A percentile compares a stretch with the other conserved stretches of the same genome.
Conservation (phyloP, 2,888 invertebrate species). For the Sabellastarte sp. region DNA sequence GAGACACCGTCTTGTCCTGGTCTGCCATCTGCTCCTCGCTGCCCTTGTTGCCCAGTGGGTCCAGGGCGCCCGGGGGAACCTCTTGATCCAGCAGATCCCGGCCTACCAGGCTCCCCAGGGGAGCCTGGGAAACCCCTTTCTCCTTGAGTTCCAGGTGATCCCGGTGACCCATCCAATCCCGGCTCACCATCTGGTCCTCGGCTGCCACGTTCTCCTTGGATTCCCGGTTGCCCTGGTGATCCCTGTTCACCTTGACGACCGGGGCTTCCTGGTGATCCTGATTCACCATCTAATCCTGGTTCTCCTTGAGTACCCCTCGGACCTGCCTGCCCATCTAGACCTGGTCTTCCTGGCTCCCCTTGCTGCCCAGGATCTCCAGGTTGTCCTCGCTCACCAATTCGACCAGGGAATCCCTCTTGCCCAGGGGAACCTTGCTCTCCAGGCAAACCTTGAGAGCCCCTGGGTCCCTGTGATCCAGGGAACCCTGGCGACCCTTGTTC, state of each 20-base stretch:
- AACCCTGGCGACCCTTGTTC: conserved; percentile 6
- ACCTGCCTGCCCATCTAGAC: conserved; percentile 2
- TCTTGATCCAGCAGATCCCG: conserved; percentile 1
- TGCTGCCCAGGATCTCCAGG: conserved; percentile 14
- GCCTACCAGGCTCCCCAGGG: conserved; percentile 2
- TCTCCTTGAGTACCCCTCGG: conserved; percentile 2
- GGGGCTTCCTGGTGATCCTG: conserved; percentile 16
- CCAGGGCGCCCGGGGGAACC: conserved; percentile 10
- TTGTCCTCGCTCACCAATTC: conserved; percentile 10
- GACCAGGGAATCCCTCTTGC: conserved; percentile 10
- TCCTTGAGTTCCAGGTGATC: conserved; percentile 2
- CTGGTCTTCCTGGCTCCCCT: neutral
- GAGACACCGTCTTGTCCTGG: conserved; percentile 3
- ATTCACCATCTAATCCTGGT: conserved; percentile 21
- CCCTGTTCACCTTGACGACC: neutral
- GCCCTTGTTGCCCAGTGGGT: conserved; percentile 11
- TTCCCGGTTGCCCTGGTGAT: conserved; percentile 49
- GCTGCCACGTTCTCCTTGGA: conserved; percentile 10
- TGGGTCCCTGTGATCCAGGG: conserved; percentile 6
- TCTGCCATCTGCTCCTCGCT: conserved; percentile 9
- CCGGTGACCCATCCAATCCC: conserved; percentile 13
- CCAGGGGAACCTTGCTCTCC: conserved; percentile 5
- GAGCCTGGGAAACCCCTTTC: neutral
- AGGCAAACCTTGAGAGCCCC: neutral
- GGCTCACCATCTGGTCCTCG: conserved; percentile 16